Percentiles rank a stretch among this genome's conserved stretches.
phyloP scores from a whole-genome alignment of 23 tunicate species.

The Halocynthia aurantium region DNA sequence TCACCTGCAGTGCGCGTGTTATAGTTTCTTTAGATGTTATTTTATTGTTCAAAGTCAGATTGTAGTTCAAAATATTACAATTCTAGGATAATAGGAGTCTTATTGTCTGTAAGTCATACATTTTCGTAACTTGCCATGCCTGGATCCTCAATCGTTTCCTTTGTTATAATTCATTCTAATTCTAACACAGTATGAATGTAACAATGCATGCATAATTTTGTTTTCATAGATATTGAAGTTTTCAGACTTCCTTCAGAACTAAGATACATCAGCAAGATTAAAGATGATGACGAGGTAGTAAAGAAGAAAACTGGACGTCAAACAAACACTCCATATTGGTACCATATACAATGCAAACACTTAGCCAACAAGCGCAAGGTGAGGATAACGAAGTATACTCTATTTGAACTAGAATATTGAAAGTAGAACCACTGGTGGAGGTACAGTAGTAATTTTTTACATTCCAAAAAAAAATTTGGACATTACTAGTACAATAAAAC shows the following conservation, averaged over 20 bases:
- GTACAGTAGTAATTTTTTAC: neutral
- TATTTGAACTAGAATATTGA: neutral
- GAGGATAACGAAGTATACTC: neutral
- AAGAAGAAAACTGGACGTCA: conserved; percentile 5
- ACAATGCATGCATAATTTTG: too few relatives aligned
- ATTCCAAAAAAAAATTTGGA: neutral
- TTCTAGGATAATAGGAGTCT: too few relatives aligned
- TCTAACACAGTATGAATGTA: too few relatives aligned
- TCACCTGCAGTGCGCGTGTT: too few relatives aligned
- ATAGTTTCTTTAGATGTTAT: too few relatives aligned
- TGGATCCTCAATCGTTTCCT: too few relatives aligned
- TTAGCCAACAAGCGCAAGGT: conserved; percentile 50
- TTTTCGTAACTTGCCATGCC: too few relatives aligned
- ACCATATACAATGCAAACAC: conserved; percentile 46
- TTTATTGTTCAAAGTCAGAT: too few relatives aligned
- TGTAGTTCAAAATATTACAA: too few relatives aligned
- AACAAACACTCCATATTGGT: conserved; percentile 49
- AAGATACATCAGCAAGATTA: neutral
- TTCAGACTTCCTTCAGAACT: conserved; percentile 13
- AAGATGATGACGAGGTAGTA: conserved; percentile 12
- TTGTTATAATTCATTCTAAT: too few relatives aligned
- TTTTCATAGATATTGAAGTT: neutral
- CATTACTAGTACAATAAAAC: too few relatives aligned
- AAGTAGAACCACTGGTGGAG: neutral
- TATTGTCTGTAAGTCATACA: too few relatives aligned